Base-by-base conservation (phyloP, 2,888 invertebrate species). In the Andrena marginata region DNA sequence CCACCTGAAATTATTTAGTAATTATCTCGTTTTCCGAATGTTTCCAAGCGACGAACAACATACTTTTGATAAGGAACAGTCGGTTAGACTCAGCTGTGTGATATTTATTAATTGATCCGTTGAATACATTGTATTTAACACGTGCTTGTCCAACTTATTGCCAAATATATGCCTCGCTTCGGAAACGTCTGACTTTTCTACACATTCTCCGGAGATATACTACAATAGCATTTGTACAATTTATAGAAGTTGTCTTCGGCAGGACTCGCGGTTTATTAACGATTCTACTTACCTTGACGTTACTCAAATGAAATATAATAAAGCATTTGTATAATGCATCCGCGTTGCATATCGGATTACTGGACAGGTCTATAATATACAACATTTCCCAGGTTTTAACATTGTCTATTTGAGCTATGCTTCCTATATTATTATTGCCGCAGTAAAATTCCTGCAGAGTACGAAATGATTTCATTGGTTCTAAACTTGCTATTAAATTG, bases 21-120 rank as follows among this genome's bases (percentile, higher is more conserved):
- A 54, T 33, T 42, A 60, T 16, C 54, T 62, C 20, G 2, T 35
- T 69, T n/a, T 1, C 2, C 31, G 31, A 31, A 54, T 4, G 10
- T 62, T 23, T 35, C 20, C 23, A 26, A 20, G 2, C 20, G 7
- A 26, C 4, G 56, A 70, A 68, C 48, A 63, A 73, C n/a, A 54
- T 49, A 89, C 90, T 81, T 89, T 85, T 56, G 78, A 80, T 2
- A 90, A 75, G 10, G 85, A 86, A 75, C 89, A 89, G 26, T 79
- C 75, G 31, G 79, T 74, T 5, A 90, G 60, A 65, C 81, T 87
- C 20, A 90, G 64, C 76, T 90, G 84, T 60, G 82, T 87, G 35
- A 90, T 73, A 49, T 82, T 83, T 13, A 16, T 59, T 63, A 89
- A 71, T 62, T 83, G 68, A 29, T 63, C 60, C 4, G 68, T 51